These are phyloP conservation scores for Chaenocephalus aceratus DNA, from an alignment of 2,113 vertebrate genomes.

Conservation along the genomic window DNA sequence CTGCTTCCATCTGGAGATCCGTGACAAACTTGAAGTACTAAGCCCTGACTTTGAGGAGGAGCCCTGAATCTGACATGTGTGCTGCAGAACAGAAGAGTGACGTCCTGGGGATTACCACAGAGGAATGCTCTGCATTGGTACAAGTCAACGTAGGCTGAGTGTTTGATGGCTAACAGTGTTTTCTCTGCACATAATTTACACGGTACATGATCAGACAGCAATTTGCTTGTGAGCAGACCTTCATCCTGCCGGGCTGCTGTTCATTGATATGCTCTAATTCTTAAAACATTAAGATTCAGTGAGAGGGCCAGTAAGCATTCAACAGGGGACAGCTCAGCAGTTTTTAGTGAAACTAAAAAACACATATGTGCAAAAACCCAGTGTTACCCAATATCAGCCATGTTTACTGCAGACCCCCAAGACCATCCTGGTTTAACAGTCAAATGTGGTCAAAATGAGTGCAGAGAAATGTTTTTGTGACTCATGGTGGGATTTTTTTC, in stretches of 20 bases:
- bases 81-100: slow-evolving; percentile 65
- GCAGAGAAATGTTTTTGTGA: background rate
- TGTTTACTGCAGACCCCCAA: background rate
- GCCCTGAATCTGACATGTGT: slow-evolving; percentile 73
- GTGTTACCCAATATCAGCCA: no score
- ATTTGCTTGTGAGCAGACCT: slow-evolving; percentile 44
- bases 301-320: background rate
- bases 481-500: background rate
- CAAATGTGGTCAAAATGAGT: background rate
- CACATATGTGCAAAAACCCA: background rate
- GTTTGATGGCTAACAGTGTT: slow-evolving; percentile 27
- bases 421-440: background rate
- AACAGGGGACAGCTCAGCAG: background rate
- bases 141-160: slow-evolving; percentile 26
- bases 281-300: slow-evolving; percentile 13
- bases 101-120: slow-evolving; percentile 69
- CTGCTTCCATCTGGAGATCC: slow-evolving; percentile 82
- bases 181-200: slow-evolving; percentile 56
- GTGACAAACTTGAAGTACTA: slow-evolving; percentile 77
- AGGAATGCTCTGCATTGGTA: slow-evolving; percentile 50
- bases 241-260: slow-evolving; percentile 29
- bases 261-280: slow-evolving; percentile 15
- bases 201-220: slow-evolving; percentile 47
- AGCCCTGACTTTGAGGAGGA: slow-evolving; percentile 68
- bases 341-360: background rate